Percentiles rank a stretch among this genome's conserved stretches.
Evolutionary conservation across 2,113 vertebrate genomes (phyloP).

Genomic region (Etheostoma cragini): DNA sequence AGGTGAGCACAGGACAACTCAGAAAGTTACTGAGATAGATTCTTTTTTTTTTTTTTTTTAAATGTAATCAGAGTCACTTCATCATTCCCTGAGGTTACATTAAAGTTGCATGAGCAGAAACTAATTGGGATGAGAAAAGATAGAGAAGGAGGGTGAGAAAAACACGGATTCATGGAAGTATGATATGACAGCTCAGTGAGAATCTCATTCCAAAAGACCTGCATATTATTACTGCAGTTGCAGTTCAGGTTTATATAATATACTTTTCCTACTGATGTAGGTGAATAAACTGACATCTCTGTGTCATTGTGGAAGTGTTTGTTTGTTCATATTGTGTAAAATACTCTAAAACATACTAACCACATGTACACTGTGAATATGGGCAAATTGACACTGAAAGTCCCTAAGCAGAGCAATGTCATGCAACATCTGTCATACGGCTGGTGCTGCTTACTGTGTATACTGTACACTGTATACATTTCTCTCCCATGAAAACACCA

Average conservation of each 20-base stretch:
- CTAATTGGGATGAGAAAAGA: conserved; percentile 9
- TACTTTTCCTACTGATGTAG: background rate
- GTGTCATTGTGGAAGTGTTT: background rate
- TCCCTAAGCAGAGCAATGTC: background rate
- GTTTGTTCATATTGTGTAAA: background rate
- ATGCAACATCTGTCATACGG: background rate
- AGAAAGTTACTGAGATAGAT: conserved; percentile 7
- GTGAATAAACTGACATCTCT: background rate
- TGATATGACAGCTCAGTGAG: background rate
- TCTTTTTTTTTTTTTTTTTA: conserved; percentile 7
- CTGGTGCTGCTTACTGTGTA: background rate
- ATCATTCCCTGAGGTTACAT: conserved; percentile 6
- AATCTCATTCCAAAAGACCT: background rate
- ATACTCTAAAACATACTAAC: too few species aligned
- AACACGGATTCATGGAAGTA: background rate
- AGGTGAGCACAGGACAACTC: background rate
- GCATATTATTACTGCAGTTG: background rate
- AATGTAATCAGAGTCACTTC: conserved; percentile 9
- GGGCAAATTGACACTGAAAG: background rate
- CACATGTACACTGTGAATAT: background rate
- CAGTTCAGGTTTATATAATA: background rate
- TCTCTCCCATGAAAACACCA: background rate
- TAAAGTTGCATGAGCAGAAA: conserved; percentile 2
- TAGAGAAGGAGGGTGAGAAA: background rate
- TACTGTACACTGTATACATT: background rate